phyloP scores from a whole-genome alignment of 2,113 vertebrate genomes.

The Zosterops lateralis region DNA sequence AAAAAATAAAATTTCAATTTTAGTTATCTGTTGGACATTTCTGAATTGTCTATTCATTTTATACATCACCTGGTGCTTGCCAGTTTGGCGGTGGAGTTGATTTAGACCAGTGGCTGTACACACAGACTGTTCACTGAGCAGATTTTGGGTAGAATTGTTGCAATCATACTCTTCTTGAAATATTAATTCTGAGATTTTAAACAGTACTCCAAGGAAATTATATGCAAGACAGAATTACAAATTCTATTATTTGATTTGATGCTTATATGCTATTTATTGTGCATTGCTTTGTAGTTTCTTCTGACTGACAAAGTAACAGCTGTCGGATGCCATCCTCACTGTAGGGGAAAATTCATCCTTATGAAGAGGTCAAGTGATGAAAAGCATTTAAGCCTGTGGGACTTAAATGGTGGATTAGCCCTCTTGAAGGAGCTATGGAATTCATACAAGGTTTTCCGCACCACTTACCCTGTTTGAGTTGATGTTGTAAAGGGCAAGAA shows the following conservation, averaged over 20 bases:
- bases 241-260: background rate
- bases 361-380: slow-evolving; percentile 28
- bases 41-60: slow-evolving; percentile 79
- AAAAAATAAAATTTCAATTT: slow-evolving; percentile 81
- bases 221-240: background rate
- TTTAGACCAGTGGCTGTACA: slow-evolving; percentile 35
- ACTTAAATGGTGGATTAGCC: slow-evolving; percentile 2
- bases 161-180: background rate
- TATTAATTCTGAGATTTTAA: background rate
- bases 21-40: slow-evolving; percentile 81
- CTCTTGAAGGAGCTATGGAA: background rate
- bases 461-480: background rate
- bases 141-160: background rate
- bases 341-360: slow-evolving; percentile 4
- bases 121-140: slow-evolving; percentile 23
- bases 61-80: slow-evolving; percentile 25
- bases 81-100: slow-evolving; percentile 14
- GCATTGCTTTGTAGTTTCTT: background rate
- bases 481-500: background rate
- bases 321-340: background rate
- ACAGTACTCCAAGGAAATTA: background rate
- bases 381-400: slow-evolving; percentile 5
- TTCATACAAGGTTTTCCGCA: background rate
- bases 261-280: background rate
- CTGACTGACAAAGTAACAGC: background rate